A percentile compares a stretch with the other conserved stretches of the same genome.
Conservation (phyloP, 92 coral and sea anemone genomes). For the Porites lobata region DNA sequence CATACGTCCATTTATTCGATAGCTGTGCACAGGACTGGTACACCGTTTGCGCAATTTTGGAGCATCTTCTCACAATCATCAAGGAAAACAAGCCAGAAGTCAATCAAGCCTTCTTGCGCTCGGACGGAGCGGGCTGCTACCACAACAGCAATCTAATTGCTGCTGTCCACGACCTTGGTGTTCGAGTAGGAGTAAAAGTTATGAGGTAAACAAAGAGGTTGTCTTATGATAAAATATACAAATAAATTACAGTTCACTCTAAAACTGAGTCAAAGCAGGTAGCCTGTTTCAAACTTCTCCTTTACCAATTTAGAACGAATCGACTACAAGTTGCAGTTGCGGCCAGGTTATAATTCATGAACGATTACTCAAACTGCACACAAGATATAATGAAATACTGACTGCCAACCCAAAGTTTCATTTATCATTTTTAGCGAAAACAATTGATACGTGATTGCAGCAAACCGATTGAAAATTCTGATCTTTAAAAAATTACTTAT, state of each 20-base stretch:
- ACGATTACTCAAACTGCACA: no score
- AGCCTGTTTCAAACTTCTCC: no score
- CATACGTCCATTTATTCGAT: conserved; percentile 63
- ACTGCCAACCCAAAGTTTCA: no score
- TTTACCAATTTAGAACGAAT: no score
- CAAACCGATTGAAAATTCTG: no score
- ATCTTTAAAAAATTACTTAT: no score
- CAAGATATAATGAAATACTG: no score
- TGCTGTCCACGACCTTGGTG: background rate
- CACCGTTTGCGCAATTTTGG: conserved; percentile 11
- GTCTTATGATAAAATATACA: background rate
- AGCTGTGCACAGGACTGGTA: conserved; percentile 15
- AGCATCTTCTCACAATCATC: background rate
- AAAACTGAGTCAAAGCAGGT: background rate
- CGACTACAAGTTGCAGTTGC: no score
- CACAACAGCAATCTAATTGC: conserved; percentile 9
- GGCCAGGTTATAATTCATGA: no score
- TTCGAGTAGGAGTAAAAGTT: background rate
- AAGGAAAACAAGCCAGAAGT: background rate
- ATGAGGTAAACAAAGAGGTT: background rate
- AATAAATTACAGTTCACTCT: background rate
- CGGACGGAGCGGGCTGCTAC: conserved; percentile 7
- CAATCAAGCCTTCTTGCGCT: background rate
- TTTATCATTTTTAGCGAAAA: no score
- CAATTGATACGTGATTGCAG: no score